Conservation (phyloP, 2,888 invertebrate species). For the Phaedon cochleariae region DNA sequence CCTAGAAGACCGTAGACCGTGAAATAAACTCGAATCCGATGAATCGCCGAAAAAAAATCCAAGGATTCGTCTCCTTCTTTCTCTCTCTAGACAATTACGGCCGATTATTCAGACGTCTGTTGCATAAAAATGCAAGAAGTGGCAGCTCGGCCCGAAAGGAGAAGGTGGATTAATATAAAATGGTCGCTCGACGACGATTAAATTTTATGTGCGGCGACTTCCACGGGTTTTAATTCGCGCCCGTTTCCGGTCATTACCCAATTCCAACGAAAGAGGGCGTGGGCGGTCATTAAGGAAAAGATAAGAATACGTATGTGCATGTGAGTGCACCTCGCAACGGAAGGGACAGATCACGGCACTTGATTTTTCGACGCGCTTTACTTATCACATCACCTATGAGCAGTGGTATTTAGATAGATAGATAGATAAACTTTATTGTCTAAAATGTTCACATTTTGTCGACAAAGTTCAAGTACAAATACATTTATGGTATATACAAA, state of each 20-base stretch:
- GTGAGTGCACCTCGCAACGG: background rate
- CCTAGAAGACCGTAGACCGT: background rate
- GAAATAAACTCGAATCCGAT: background rate
- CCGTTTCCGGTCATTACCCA: constrained; percentile 36
- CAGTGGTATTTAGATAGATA: too few species aligned
- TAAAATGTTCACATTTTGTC: too few species aligned
- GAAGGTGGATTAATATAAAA: constrained; percentile 34
- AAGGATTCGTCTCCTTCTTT: background rate
- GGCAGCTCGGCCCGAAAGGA: constrained; percentile 9
- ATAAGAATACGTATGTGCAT: background rate
- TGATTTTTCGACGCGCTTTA: background rate
- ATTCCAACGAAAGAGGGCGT: constrained; percentile 26
- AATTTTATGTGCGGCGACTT: constrained; percentile 29
- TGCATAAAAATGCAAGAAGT: constrained; percentile 29
- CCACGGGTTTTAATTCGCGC: constrained; percentile 31
- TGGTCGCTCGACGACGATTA: constrained; percentile 32
- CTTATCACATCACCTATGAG: too few species aligned
- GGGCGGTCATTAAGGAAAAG: constrained; percentile 17
- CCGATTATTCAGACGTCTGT: constrained; percentile 26
- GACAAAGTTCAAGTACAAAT: too few species aligned
- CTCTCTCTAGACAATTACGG: constrained; percentile 8
- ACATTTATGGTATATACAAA: too few species aligned
- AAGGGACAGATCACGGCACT: background rate
- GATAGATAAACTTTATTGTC: too few species aligned
- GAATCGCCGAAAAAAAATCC: background rate